These are phyloP conservation scores for Mus minutoides DNA, from an alignment of 2,797 vertebrate genomes.

Conservation along the genomic window DNA sequence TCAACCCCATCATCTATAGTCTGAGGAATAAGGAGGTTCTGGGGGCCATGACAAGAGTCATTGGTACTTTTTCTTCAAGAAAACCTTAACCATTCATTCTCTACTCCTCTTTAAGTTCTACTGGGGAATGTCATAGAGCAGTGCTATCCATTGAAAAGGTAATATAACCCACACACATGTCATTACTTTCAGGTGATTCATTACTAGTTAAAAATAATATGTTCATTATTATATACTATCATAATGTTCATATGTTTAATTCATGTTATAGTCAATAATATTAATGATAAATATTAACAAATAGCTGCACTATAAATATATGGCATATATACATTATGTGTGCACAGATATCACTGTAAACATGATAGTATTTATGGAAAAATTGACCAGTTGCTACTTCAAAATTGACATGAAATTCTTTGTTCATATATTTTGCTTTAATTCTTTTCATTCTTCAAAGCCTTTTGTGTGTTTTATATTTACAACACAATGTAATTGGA, in stretches of 20 bases:
- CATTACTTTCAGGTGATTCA: background rate
- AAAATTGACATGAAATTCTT: background rate
- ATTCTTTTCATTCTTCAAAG: background rate
- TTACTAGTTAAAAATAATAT: background rate
- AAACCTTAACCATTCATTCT: background rate
- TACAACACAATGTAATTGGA: background rate
- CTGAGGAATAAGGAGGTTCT: constrained; percentile 67
- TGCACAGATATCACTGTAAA: background rate
- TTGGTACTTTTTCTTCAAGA: background rate
- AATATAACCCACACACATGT: background rate
- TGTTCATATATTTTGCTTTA: background rate
- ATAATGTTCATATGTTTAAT: background rate
- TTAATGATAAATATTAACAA: background rate
- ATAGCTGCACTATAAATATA: background rate
- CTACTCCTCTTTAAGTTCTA: background rate
- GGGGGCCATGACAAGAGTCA: background rate
- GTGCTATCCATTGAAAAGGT: background rate
- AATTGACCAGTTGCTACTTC: background rate
- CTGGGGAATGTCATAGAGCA: background rate
- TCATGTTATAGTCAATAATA: background rate
- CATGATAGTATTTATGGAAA: background rate
- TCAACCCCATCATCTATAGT: constrained; percentile 69
- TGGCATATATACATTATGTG: background rate
- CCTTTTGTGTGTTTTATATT: background rate
- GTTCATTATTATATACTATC: background rate